A percentile compares a stretch with the other conserved stretches of the same genome.
Evolutionary conservation across 2,113 vertebrate species (phyloP).

Genomic region (Archilochus colubris): DNA sequence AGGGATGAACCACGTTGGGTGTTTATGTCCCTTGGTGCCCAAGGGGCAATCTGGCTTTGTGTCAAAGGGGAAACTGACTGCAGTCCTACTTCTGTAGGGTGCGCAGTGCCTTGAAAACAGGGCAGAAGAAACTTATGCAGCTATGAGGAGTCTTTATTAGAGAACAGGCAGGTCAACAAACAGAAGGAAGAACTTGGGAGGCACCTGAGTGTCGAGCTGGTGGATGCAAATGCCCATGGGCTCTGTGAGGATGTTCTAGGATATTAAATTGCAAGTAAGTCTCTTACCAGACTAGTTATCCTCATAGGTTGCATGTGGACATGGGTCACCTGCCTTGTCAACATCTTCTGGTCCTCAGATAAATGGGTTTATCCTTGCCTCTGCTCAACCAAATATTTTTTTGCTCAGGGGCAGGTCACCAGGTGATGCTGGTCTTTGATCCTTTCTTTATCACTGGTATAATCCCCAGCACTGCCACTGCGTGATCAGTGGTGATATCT

Average conservation of each 20-base stretch:
- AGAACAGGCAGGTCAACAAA: not conserved
- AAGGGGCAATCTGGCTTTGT: rapidly evolving
- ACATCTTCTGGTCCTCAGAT: not conserved
- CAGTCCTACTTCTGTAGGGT: not conserved
- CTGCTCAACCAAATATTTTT: not conserved
- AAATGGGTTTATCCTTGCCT: not conserved
- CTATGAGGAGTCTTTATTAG: not conserved
- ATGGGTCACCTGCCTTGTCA: not conserved
- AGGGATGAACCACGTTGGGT: rapidly evolving
- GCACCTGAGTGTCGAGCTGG: not conserved
- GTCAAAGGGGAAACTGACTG: not conserved
- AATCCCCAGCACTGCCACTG: rapidly evolving
- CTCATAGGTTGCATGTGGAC: not conserved
- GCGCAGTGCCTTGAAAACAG: not conserved
- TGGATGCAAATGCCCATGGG: not conserved
- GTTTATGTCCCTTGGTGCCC: not conserved
- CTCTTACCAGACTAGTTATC: not conserved
- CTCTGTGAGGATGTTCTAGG: not conserved
- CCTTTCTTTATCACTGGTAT: not conserved
- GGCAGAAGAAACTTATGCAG: not conserved
- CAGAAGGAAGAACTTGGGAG: not conserved
- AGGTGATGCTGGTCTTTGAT: not conserved
- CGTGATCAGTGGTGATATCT: not conserved
- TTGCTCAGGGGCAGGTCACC: not conserved
- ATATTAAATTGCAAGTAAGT: not conserved